phyloP scores from a whole-genome alignment of 2,888 invertebrate species.

The Sthenelais limicola region DNA sequence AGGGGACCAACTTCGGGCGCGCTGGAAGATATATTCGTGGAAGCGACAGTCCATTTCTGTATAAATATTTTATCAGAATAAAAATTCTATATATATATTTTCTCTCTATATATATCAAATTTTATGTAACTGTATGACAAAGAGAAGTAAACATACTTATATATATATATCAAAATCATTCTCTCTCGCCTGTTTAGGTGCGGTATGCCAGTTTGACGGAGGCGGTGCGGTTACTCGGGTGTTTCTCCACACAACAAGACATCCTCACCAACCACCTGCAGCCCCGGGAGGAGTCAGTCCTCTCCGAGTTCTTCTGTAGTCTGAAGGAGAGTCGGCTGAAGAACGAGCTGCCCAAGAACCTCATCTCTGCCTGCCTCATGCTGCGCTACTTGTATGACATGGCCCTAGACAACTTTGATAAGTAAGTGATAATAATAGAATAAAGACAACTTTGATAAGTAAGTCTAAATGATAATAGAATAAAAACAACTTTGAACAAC shows the following conservation, averaged over 20 bases:
- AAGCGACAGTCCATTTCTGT: too few relatives aligned
- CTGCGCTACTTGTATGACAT: conserved; percentile 93
- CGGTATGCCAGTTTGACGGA: conserved; percentile 95
- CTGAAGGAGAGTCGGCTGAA: conserved; percentile 70
- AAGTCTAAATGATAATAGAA: too few relatives aligned
- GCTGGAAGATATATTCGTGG: too few relatives aligned
- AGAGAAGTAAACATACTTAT: too few relatives aligned
- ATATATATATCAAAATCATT: too few relatives aligned
- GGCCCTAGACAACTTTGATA: conserved; percentile 95
- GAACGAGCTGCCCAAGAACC: conserved; percentile 80
- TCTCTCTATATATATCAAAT: too few relatives aligned
- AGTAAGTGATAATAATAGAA: too few relatives aligned
- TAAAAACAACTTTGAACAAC: too few relatives aligned
- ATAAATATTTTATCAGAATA: conserved; percentile 3
- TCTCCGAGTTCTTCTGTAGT: conserved; percentile 64
- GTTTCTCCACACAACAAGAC: conserved; percentile 77
- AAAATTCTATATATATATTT: too few relatives aligned
- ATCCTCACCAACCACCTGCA: conserved; percentile 37
- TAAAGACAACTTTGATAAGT: too few relatives aligned
- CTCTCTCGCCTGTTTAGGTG: conserved; percentile 79
- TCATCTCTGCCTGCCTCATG: conserved; percentile 88
- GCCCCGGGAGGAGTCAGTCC: conserved; percentile 45
- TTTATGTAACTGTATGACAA: too few relatives aligned
- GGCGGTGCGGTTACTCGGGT: conserved; percentile 91
- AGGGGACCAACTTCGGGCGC: too few relatives aligned